phyloP scores from a whole-genome alignment of 2,113 vertebrate genomes.

The Alaudala cheleensis region DNA sequence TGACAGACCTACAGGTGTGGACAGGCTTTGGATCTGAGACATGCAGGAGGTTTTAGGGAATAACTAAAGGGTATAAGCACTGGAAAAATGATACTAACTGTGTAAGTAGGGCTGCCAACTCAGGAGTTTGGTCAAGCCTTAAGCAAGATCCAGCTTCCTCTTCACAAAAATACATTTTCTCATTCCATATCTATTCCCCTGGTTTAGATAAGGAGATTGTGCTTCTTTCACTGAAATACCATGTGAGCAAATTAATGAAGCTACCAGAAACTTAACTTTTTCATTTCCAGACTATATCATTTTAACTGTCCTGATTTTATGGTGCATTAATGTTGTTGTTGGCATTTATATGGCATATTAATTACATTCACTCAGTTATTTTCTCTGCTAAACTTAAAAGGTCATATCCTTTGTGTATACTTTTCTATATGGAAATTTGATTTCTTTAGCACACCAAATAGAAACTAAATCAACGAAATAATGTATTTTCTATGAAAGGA shows the following conservation, averaged over 20 bases:
- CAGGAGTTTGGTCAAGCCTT: neutral
- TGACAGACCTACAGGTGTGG: neutral
- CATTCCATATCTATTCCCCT: neutral
- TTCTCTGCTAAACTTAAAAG: slow-evolving; percentile 63
- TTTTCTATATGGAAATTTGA: slow-evolving; percentile 58
- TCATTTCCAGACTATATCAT: slow-evolving; percentile 52
- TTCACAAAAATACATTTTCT: neutral
- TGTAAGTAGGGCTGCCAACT: neutral
- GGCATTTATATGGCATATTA: slow-evolving; percentile 60
- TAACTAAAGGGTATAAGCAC: neutral
- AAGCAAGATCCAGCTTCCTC: neutral
- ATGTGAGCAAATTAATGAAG: slow-evolving; percentile 22
- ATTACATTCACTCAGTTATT: slow-evolving; percentile 52
- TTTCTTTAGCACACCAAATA: slow-evolving; percentile 48
- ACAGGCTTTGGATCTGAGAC: neutral
- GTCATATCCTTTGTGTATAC: slow-evolving; percentile 51
- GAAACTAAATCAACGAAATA: slow-evolving; percentile 37
- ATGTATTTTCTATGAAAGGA: neutral
- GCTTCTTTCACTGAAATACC: neutral
- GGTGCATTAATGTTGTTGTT: slow-evolving; percentile 50
- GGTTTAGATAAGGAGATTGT: neutral
- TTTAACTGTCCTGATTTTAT: slow-evolving; percentile 55
- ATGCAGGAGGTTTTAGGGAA: neutral
- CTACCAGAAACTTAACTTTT: slow-evolving; percentile 54
- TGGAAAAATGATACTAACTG: neutral